Conservation (phyloP, 1,140 invertebrate species). For the Colletes latitarsis region DNA sequence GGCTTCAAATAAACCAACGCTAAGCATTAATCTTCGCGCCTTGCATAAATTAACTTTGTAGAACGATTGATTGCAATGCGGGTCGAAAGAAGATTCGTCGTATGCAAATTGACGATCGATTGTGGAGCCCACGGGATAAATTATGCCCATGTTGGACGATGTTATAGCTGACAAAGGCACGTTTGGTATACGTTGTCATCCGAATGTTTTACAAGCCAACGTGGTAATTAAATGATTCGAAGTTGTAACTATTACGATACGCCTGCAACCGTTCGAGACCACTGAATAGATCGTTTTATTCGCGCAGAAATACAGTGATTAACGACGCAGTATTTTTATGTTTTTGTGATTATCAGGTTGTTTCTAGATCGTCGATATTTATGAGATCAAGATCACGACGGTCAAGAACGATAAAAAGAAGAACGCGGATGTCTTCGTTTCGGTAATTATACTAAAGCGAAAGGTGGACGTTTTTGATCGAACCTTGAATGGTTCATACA, state of each 20-base stretch:
- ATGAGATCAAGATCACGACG: background rate
- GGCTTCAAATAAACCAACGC: background rate
- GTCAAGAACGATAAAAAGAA: slow-evolving; percentile 7
- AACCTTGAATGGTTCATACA: slow-evolving; percentile 49
- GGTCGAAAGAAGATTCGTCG: slow-evolving; percentile 37
- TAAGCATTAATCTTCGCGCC: background rate
- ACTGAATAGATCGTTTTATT: background rate
- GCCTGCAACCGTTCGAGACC: background rate
- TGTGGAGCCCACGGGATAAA: slow-evolving; percentile 8
- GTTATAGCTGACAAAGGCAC: slow-evolving; percentile 35
- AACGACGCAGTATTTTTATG: too few species aligned
- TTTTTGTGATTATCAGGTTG: too few species aligned
- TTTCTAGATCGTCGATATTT: background rate
- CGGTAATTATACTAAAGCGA: slow-evolving; percentile 53
- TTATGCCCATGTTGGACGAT: slow-evolving; percentile 9
- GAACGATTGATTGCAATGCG: slow-evolving; percentile 1
- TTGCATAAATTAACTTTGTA: slow-evolving; percentile 12
- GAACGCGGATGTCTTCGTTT: slow-evolving; percentile 18
- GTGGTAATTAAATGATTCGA: slow-evolving; percentile 22
- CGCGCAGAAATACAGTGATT: background rate
- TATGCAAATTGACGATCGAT: slow-evolving; percentile 47
- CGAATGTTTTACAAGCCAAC: slow-evolving; percentile 18
- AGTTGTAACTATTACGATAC: background rate
- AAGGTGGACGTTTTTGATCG: slow-evolving; percentile 59
- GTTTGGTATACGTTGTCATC: slow-evolving; percentile 16